A percentile compares a stretch with the other conserved stretches of the same genome.
Conservation (phyloP, 1,140 invertebrate genomes). For the Megathymus violae region DNA sequence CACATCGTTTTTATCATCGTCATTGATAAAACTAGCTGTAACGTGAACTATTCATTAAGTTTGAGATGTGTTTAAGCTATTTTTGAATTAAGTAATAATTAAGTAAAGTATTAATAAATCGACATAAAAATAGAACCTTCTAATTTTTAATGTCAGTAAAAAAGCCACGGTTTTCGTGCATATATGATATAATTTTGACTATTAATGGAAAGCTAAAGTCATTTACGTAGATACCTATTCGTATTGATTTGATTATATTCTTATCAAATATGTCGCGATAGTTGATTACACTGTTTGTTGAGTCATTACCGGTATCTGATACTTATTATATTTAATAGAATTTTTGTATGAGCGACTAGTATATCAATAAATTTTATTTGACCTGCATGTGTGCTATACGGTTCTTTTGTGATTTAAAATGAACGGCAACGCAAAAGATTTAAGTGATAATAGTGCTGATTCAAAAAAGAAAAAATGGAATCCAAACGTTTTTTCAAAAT, state of each 20-base stretch:
- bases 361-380: not conserved
- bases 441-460: slow-evolving; percentile 14
- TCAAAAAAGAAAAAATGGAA: slow-evolving; percentile 47
- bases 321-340: not conserved
- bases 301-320: slow-evolving; percentile 8
- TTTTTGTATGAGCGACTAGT: not conserved
- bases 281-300: slow-evolving; percentile 23
- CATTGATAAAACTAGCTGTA: too few relatives aligned
- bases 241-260: slow-evolving; percentile 24
- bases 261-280: slow-evolving; percentile 19
- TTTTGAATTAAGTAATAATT: too few relatives aligned
- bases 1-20: too few relatives aligned
- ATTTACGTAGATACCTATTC: not conserved
- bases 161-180: too few relatives aligned
- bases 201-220: not conserved
- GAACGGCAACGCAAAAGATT: slow-evolving; percentile 2
- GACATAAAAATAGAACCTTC: too few relatives aligned
- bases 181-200: too few relatives aligned
- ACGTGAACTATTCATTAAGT: too few relatives aligned
- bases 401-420: slow-evolving; percentile 5
- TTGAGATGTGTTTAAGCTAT: too few relatives aligned
- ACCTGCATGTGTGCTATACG: not conserved
- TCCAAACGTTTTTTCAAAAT: slow-evolving; percentile 57
- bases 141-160: too few relatives aligned
- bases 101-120: too few relatives aligned